Percentiles rank a stretch among this genome's conserved stretches.
Conservation (phyloP, 2,888 invertebrate species). For the Drepana falcataria region DNA sequence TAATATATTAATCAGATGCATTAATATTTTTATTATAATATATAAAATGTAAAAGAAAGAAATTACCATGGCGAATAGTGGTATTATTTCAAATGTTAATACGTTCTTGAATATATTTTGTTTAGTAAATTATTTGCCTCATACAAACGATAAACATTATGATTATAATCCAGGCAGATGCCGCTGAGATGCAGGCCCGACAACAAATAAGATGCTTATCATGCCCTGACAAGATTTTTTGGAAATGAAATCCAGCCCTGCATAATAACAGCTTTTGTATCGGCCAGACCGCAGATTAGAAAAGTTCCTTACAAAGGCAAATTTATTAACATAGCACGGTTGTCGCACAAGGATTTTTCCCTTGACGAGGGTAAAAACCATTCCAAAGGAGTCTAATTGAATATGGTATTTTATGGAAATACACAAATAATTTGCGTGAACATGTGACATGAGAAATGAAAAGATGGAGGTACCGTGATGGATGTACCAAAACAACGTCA, state of each 20-base stretch:
- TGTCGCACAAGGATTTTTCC: slow-evolving; percentile 41
- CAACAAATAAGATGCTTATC: not conserved
- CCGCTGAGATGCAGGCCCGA: not conserved
- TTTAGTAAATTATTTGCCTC: not conserved
- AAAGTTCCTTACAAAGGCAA: slow-evolving; percentile 36
- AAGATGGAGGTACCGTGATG: not conserved
- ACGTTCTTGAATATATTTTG: no score
- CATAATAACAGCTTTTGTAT: slow-evolving; percentile 16
- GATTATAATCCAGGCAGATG: not conserved
- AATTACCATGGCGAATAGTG: no score
- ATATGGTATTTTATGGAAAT: slow-evolving; percentile 30
- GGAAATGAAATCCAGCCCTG: not conserved
- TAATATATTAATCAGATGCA: no score
- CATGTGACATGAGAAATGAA: not conserved
- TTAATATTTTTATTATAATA: no score
- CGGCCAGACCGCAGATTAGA: slow-evolving; percentile 26
- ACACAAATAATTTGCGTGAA: not conserved
- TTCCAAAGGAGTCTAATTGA: slow-evolving; percentile 44
- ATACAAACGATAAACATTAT: not conserved
- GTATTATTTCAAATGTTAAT: no score
- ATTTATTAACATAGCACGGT: slow-evolving; percentile 46
- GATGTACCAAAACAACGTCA: not conserved
- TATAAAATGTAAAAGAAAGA: no score
- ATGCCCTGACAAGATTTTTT: not conserved
- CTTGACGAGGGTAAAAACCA: slow-evolving; percentile 53